Base-by-base conservation (phyloP, 2,797 vertebrate species). In the Cyclopterus lumpus region DNA sequence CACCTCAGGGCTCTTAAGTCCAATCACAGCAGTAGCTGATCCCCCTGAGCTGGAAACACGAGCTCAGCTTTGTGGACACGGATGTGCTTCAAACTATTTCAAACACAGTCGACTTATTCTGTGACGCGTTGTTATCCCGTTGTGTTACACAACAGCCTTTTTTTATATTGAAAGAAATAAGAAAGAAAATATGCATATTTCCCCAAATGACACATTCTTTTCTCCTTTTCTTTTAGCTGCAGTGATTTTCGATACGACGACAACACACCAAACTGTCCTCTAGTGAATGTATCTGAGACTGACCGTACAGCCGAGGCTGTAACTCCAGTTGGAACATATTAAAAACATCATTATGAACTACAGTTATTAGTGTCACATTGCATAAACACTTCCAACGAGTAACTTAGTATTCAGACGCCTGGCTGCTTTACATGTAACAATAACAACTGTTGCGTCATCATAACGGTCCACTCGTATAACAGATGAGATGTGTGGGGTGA, bases 41-140 rank as follows among this genome's bases (percentile, higher is more conserved):
- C 73, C 70, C 65, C 51, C 16, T 71, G 60, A 70, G 68, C 59
- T 80, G 71, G 82, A 67, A 70, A 55, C 49, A 64, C 49, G 54
- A 48, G 49, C 34, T 54, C 10, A 40, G 46, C 30, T 54, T 62
- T 55, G 77, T 86, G 12, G 48, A 73, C 54, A 62, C 42, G 30
- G 48, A 81, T 84, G 67, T 86, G n/a, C 38, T 53, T 76, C 6
- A 46, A 32, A 32, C 32, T 46, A 26, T 24, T 59, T 55, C 36
- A 61, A 51, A 55, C 51, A 9, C 8, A 22, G n/a, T 64, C 57
- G 2, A 26, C 16, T 38, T n/a, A 22, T 5, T 6, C 36, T 36
- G 38, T 16, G 32, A 14, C 2, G 18, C 32, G 3, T 32, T 8
- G 24, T 54, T 16, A 11, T 9, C 22, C 32, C 63, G 20, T 4